Evolutionary conservation across 2,113 vertebrate species (phyloP).

Genomic region (Paracanthobrama guichenoti): DNA sequence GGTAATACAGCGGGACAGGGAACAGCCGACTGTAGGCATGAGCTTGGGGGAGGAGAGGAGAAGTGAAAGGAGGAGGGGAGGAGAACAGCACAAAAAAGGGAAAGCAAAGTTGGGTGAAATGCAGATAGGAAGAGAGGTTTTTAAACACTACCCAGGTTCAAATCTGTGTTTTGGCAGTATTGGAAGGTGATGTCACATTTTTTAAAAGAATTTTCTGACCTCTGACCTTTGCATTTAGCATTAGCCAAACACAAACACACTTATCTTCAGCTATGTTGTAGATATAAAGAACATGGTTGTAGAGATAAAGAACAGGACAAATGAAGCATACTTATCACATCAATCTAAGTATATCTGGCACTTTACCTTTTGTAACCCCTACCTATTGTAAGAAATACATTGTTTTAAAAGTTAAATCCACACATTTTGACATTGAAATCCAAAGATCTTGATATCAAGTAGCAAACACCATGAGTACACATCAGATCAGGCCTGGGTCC

Average conservation of each 20-base stretch:
- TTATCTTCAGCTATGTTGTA: not conserved
- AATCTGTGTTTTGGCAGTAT: not conserved
- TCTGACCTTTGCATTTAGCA: not conserved
- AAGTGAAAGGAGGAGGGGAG: not conserved
- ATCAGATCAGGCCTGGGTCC: no score
- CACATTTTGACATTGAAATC: not conserved
- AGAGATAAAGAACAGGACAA: not conserved
- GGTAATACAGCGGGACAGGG: slow-evolving; percentile 21
- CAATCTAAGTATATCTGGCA: not conserved
- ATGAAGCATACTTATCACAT: not conserved
- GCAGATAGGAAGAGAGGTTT: not conserved
- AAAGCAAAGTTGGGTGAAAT: not conserved
- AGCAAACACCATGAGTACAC: not conserved
- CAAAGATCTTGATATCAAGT: not conserved
- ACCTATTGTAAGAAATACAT: not conserved
- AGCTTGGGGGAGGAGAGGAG: not conserved
- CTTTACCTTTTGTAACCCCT: not conserved
- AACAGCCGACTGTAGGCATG: not conserved
- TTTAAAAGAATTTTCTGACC: not conserved
- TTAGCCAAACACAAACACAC: not conserved
- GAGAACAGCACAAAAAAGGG: not conserved
- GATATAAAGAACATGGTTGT: not conserved
- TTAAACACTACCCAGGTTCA: not conserved
- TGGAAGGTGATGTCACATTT: not conserved
- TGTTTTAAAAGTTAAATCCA: not conserved